Percentiles rank a stretch among this genome's conserved stretches.
Evolutionary conservation across 2,888 invertebrate genomes (phyloP).

Genomic region (Parascotia fuliginaria): DNA sequence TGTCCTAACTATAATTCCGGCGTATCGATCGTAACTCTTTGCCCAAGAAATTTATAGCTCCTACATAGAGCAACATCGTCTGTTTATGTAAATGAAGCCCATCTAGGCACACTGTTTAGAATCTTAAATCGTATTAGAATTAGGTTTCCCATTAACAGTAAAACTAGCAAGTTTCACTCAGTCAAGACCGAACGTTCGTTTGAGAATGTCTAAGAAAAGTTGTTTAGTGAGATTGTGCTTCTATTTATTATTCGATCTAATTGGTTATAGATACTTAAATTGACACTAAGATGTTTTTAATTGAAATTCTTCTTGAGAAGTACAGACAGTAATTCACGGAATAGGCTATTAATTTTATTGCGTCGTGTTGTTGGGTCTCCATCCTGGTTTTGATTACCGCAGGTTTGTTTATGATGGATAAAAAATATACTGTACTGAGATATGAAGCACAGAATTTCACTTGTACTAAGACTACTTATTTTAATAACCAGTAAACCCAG

Average conservation of each 20-base stretch:
- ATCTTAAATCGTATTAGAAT: slow-evolving; percentile 39
- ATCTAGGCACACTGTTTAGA: slow-evolving; percentile 41
- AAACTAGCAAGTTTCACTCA: slow-evolving; percentile 34
- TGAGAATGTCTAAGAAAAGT: slow-evolving; percentile 35
- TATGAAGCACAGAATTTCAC: too few species aligned
- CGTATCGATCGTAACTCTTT: slow-evolving; percentile 44
- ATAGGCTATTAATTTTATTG: not conserved
- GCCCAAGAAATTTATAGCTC: slow-evolving; percentile 43
- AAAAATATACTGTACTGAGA: too few species aligned
- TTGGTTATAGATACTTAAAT: slow-evolving; percentile 22
- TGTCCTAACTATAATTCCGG: slow-evolving; percentile 41
- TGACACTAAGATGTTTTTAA: slow-evolving; percentile 6
- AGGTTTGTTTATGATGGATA: not conserved
- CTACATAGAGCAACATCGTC: slow-evolving; percentile 41
- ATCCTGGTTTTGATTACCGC: not conserved
- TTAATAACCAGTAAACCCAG: too few species aligned
- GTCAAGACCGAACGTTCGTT: slow-evolving; percentile 38
- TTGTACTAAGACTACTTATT: too few species aligned
- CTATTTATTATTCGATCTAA: slow-evolving; percentile 30
- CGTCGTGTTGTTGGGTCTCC: not conserved
- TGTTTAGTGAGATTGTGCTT: slow-evolving; percentile 21
- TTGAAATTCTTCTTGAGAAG: not conserved
- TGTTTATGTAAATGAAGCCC: slow-evolving; percentile 51
- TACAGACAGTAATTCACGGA: not conserved
- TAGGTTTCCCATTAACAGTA: slow-evolving; percentile 45